Percentiles rank a stretch among this genome's conserved stretches.
These are phyloP conservation scores for Sylvicola cinctus DNA, from an alignment of 2,888 invertebrate species.

Conservation along the genomic window DNA sequence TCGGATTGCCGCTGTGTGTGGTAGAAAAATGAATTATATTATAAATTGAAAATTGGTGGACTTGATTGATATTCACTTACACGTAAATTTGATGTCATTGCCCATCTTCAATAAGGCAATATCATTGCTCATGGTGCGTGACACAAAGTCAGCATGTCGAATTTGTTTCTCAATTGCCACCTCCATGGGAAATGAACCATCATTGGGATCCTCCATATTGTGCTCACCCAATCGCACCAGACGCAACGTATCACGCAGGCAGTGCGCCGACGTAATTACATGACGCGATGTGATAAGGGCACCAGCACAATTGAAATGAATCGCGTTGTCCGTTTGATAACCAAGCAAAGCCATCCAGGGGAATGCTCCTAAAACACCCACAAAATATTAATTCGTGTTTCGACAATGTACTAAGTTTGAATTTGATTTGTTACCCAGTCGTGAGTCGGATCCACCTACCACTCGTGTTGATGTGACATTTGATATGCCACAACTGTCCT, in stretches of 20 bases:
- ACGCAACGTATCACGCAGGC: slow-evolving; percentile 14
- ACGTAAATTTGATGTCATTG: slow-evolving; percentile 12
- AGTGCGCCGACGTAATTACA: slow-evolving; percentile 48
- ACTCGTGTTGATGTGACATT: slow-evolving; percentile 27
- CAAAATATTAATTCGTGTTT: too few relatives aligned
- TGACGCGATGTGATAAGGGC: slow-evolving; percentile 43
- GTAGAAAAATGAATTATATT: too few relatives aligned
- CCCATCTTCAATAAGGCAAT: slow-evolving; percentile 52
- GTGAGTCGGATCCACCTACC: slow-evolving; percentile 29
- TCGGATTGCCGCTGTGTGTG: slow-evolving; percentile 39
- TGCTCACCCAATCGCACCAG: slow-evolving; percentile 55
- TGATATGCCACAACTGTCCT: slow-evolving; percentile 29
- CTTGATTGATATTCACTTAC: slow-evolving; percentile 10
- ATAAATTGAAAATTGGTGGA: too few relatives aligned
- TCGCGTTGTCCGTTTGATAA: slow-evolving; percentile 20
- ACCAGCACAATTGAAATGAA: slow-evolving; percentile 53
- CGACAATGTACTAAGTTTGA: too few relatives aligned
- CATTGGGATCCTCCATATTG: slow-evolving; percentile 36
- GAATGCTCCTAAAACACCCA: slow-evolving; percentile 36
- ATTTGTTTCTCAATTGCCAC: slow-evolving; percentile 35
- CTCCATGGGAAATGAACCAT: slow-evolving; percentile 41
- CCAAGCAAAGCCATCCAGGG: slow-evolving; percentile 72
- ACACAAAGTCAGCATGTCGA: slow-evolving; percentile 47
- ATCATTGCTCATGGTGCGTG: slow-evolving; percentile 45
- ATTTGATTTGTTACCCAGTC: slow-evolving; percentile 12